Conservation (phyloP, 2,113 vertebrate genomes). For the Rhombomys opimus region DNA sequence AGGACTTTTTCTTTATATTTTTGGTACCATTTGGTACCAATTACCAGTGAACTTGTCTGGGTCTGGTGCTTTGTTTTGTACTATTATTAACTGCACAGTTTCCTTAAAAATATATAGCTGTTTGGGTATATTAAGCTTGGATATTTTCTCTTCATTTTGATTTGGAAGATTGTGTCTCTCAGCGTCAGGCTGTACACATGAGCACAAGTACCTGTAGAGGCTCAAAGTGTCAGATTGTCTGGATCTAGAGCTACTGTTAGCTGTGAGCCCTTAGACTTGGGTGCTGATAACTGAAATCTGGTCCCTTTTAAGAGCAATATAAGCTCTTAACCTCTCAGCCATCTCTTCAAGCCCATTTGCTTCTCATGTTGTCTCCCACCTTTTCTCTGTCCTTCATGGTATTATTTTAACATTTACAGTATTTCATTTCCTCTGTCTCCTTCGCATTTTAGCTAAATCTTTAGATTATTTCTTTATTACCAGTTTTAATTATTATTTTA, state of each 20-base stretch:
- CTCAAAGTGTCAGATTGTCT: not conserved
- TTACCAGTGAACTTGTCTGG: not conserved
- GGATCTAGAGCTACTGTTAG: not conserved
- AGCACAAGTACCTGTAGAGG: not conserved
- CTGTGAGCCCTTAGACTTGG: not conserved
- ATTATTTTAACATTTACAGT: not conserved
- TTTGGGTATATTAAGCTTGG: not conserved
- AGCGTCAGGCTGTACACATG: not conserved
- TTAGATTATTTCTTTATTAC: not conserved
- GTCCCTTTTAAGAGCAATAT: not conserved
- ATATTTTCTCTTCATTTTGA: not conserved
- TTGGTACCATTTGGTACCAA: not conserved
- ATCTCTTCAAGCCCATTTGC: not conserved
- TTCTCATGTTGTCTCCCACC: not conserved
- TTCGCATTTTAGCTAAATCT: not conserved
- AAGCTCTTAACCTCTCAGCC: not conserved
- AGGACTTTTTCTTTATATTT: not conserved
- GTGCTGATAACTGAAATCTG: not conserved
- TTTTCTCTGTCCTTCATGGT: not conserved
- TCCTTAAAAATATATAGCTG: not conserved
- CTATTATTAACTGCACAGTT: not conserved
- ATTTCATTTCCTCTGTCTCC: not conserved
- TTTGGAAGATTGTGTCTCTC: not conserved
- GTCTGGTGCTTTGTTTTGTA: not conserved
- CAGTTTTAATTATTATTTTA: not conserved